phyloP scores from a whole-genome alignment of 1,140 invertebrate genomes.

The Zaprionus kolodkinae region DNA sequence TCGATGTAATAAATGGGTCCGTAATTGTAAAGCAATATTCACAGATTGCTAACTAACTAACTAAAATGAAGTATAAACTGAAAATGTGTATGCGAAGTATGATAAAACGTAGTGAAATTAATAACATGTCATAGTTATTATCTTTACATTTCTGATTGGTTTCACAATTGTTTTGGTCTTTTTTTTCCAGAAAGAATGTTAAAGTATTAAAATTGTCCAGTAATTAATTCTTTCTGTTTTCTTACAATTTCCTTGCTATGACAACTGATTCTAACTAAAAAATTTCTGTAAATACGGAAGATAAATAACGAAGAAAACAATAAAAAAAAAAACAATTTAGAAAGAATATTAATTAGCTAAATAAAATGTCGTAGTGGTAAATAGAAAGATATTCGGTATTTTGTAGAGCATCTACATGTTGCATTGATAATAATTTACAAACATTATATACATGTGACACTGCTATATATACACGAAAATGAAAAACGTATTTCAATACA shows the following conservation, averaged over 20 bases:
- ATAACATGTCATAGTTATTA: slow-evolving; percentile 22
- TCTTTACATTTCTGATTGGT: background rate
- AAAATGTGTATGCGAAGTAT: slow-evolving; percentile 6
- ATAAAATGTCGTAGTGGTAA: slow-evolving; percentile 64
- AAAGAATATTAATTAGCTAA: slow-evolving; percentile 62
- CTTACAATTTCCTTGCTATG: slow-evolving; percentile 1
- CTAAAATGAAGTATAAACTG: slow-evolving; percentile 13
- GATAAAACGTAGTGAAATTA: slow-evolving; percentile 26
- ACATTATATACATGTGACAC: slow-evolving; percentile 67
- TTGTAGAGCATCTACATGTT: slow-evolving; percentile 81
- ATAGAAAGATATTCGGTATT: slow-evolving; percentile 70
- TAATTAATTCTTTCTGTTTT: background rate
- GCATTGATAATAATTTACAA: slow-evolving; percentile 82
- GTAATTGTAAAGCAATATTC: slow-evolving; percentile 56
- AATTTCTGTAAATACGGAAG: slow-evolving; percentile 67
- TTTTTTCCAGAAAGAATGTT: background rate
- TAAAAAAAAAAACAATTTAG: slow-evolving; percentile 50
- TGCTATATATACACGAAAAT: slow-evolving; percentile 51
- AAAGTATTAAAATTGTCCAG: slow-evolving; percentile 6
- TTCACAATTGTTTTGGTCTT: background rate
- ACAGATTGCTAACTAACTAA: slow-evolving; percentile 44
- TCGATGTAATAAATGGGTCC: slow-evolving; percentile 45
- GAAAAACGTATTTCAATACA: slow-evolving; percentile 41
- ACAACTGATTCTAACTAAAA: slow-evolving; percentile 19
- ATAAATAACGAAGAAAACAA: slow-evolving; percentile 62